Percentiles rank a stretch among this genome's conserved stretches.
Conservation (phyloP, 1,140 invertebrate genomes). For the Heterodera carotae region DNA sequence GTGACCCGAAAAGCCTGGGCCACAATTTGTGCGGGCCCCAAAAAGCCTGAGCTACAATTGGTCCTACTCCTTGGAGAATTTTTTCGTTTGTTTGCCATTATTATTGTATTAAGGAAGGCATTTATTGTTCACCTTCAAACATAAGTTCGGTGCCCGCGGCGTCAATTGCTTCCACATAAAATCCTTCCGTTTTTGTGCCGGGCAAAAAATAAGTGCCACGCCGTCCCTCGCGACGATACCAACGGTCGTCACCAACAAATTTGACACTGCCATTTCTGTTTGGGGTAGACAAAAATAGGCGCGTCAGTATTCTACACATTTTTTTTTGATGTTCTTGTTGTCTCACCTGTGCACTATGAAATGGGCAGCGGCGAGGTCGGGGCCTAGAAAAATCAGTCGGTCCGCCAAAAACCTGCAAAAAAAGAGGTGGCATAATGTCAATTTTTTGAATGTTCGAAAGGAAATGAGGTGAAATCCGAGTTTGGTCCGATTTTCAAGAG, state of each 20-base stretch:
- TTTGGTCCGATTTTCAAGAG: too few species aligned
- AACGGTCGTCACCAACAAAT: conserved; percentile 69
- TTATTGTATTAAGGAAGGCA: too few species aligned
- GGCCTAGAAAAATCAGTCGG: conserved; percentile 69
- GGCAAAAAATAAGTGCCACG: conserved; percentile 70
- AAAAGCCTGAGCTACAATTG: too few species aligned
- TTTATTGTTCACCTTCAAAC: conserved; percentile 73
- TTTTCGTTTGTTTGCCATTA: too few species aligned
- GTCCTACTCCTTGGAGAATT: too few species aligned
- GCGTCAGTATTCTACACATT: not conserved
- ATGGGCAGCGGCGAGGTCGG: conserved; percentile 76
- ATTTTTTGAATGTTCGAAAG: too few species aligned
- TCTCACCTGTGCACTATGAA: conserved; percentile 71
- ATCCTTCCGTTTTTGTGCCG: conserved; percentile 64
- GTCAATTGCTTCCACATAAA: conserved; percentile 74
- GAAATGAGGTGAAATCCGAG: too few species aligned
- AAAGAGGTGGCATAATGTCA: too few species aligned
- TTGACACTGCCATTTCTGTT: conserved; percentile 72
- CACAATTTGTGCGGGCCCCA: too few species aligned
- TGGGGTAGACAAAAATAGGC: not conserved
- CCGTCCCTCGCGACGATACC: conserved; percentile 62
- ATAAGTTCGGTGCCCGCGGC: conserved; percentile 71
- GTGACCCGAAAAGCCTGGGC: too few species aligned
- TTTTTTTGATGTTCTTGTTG: not conserved
- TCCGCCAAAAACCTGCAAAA: conserved; percentile 66